Evolutionary conservation across 2,888 invertebrate species (phyloP), one percentile per base, ranked within the genome.

Genomic region (Cosmia trapezina): DNA sequence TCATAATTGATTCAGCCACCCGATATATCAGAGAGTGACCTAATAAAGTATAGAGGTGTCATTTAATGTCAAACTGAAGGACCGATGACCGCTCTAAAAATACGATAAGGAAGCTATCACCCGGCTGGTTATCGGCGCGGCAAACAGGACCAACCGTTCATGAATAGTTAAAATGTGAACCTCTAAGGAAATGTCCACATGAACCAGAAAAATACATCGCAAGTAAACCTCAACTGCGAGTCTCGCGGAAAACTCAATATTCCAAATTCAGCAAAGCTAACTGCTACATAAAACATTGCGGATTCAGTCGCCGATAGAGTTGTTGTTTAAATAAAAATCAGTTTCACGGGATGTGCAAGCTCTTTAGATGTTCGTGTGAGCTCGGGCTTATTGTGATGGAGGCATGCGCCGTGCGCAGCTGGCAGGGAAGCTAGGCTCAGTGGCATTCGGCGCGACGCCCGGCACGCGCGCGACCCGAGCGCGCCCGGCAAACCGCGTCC

Each of bases 331-430:
- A 91, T 91, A 92, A 91, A 92, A 93, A 93, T 91, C 90, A 91
- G 92, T 93, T 91, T 87, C 87, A 89, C 87, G 88, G 88, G 84
- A 87, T 89, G 91, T 89, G 88, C 88, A 86, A 89, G 90, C 89
- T 90, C 87, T 90, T 88, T 89, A 89, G 90, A 90, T 91, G 91
- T 90, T 89, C 85, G 92, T 94, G 94, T 94, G 94, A 91, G 92
- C 93, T 90, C 85, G 89, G 92, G 93, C 89, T 94, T 93, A 92
- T 90, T 90, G 92, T 90, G 87, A 89, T 89, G 87, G 91, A 93
- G 92, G 93, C 96, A 95, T 95, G 96, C 96, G 96, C 95, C 91
- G 86, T 93, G 89, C 79, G 87, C 71, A 84, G 78, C 87, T 84
- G 83, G 86, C 78, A 83, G 86, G 84, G 84, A 70, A 78, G 74